Percentiles rank a stretch among this genome's conserved stretches.
These are phyloP conservation scores for Lutraria rhynchaena DNA, from an alignment of 1,140 invertebrate genomes.

Conservation along the genomic window DNA sequence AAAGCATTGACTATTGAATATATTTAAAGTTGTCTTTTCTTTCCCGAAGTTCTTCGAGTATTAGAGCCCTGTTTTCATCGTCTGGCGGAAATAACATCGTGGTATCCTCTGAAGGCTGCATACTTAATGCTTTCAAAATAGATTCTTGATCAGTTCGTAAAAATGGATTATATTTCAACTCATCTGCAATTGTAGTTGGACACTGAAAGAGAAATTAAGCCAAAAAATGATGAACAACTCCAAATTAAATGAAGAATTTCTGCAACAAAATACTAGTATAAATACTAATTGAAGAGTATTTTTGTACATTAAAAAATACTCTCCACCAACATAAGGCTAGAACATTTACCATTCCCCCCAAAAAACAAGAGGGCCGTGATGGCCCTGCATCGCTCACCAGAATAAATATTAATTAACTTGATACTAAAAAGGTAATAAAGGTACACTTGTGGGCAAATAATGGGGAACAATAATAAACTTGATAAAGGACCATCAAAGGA, in stretches of 20 bases:
- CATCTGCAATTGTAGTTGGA: conserved; percentile 73
- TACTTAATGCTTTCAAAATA: conserved; percentile 59
- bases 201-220: conserved; percentile 62
- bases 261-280: neutral
- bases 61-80: conserved; percentile 56
- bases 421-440: too few relatives aligned
- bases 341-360: too few relatives aligned
- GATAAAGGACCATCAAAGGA: too few relatives aligned
- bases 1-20: too few relatives aligned
- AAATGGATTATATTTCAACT: conserved; percentile 73
- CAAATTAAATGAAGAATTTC: neutral
- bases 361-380: too few relatives aligned
- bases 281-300: neutral
- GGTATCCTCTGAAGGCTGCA: conserved; percentile 10
- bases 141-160: conserved; percentile 66
- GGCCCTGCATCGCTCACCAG: too few relatives aligned
- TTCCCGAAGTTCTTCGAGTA: conserved; percentile 59
- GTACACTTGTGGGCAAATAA: too few relatives aligned
- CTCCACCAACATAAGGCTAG: too few relatives aligned
- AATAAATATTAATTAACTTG: too few relatives aligned
- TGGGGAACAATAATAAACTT: too few relatives aligned
- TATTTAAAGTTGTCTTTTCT: conserved; percentile 71
- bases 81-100: conserved; percentile 45
- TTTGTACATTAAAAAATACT: too few relatives aligned
- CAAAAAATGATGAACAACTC: neutral